A percentile compares a stretch with the other conserved stretches of the same genome.
Evolutionary conservation across 2,888 invertebrate genomes (phyloP).

Genomic region (Mimas tiliae): DNA sequence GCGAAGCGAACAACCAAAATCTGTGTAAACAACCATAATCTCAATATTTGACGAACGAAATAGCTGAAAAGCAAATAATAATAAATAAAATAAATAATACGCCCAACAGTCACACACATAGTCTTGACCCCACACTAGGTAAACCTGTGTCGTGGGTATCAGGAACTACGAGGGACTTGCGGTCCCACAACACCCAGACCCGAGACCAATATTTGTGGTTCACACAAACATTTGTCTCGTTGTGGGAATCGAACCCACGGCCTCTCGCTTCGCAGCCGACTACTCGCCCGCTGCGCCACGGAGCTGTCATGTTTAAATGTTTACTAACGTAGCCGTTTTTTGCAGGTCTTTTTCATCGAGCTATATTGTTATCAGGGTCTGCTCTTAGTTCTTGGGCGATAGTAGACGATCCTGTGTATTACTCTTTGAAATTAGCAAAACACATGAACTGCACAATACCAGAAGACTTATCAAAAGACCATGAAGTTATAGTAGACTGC

Average conservation of each 20-base stretch:
- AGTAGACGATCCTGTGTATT: slow-evolving; percentile 93
- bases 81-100: too few relatives aligned
- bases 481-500: slow-evolving; percentile 94
- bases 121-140: too few relatives aligned
- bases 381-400: slow-evolving; percentile 95
- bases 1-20: slow-evolving; percentile 1
- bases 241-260: too few relatives aligned
- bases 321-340: slow-evolving; percentile 30
- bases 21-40: neutral
- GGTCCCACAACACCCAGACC: too few relatives aligned
- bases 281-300: too few relatives aligned
- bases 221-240: too few relatives aligned
- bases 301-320: too few relatives aligned
- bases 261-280: too few relatives aligned
- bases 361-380: slow-evolving; percentile 94
- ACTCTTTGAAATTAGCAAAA: slow-evolving; percentile 91
- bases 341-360: slow-evolving; percentile 93
- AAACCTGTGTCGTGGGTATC: too few relatives aligned
- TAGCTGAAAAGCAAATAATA: slow-evolving; percentile 1
- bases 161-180: too few relatives aligned
- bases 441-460: slow-evolving; percentile 93
- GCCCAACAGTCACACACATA: too few relatives aligned
- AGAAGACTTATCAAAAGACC: slow-evolving; percentile 91
- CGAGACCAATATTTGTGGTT: too few relatives aligned
- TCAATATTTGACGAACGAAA: slow-evolving; percentile 10